Percentiles rank a stretch among this genome's conserved stretches.
These are phyloP conservation scores for Lamellibrachia luymesi DNA, from an alignment of 1,140 invertebrate species.

Conservation along the genomic window DNA sequence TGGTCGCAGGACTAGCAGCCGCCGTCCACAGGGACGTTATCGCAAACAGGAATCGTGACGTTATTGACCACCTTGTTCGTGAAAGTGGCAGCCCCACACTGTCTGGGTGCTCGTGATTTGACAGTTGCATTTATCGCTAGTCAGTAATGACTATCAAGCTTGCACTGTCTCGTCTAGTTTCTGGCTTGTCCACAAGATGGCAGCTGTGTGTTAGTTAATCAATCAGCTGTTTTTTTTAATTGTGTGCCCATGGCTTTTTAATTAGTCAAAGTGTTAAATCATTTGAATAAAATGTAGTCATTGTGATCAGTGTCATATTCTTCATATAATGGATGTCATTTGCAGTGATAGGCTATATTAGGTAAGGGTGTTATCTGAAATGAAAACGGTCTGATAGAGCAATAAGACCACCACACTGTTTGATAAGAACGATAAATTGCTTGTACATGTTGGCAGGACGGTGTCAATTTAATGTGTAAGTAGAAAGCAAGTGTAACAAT, in stretches of 20 bases:
- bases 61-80: background rate
- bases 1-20: background rate
- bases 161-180: background rate
- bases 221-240: background rate
- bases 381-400: background rate
- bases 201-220: background rate
- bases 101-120: background rate
- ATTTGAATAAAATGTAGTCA: background rate
- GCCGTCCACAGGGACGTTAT: background rate
- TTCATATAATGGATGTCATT: background rate
- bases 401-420: background rate
- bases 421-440: background rate
- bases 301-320: background rate
- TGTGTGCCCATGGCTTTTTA: background rate
- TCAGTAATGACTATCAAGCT: background rate
- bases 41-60: background rate
- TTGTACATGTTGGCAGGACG: background rate
- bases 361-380: background rate
- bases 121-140: background rate
- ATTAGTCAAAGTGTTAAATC: background rate
- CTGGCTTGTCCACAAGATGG: background rate
- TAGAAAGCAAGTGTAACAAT: background rate
- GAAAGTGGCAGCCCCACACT: slow-evolving; percentile 2
- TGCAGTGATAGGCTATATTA: background rate
- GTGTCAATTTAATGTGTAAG: background rate